A percentile compares a stretch with the other conserved stretches of the same genome.
Evolutionary conservation across 2,888 invertebrate genomes (phyloP).

Genomic region (Pegoplata infirma): DNA sequence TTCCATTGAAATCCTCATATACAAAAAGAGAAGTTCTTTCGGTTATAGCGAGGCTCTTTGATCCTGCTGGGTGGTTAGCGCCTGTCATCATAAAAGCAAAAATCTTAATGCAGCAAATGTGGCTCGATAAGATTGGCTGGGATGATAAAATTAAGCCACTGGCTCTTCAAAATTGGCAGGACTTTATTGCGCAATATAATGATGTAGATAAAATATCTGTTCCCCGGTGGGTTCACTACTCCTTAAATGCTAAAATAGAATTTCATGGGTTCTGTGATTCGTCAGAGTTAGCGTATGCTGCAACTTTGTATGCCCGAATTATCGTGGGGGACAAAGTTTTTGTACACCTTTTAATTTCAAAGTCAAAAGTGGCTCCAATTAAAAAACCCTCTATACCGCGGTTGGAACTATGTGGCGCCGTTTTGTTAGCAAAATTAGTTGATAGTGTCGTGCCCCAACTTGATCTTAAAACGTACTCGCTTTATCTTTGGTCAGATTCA

Average conservation of each 20-base stretch:
- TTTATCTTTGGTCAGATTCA: background rate
- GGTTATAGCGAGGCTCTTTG: no score
- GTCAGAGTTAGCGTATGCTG: slow-evolving; percentile 27
- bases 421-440: background rate
- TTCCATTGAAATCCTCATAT: no score
- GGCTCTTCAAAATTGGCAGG: no score
- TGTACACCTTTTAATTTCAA: no score
- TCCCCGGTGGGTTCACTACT: background rate
- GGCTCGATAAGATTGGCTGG: background rate
- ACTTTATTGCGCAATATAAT: background rate
- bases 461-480: background rate
- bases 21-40: no score
- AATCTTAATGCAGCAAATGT: no score
- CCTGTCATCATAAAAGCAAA: no score
- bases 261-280: slow-evolving; percentile 37
- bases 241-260: background rate
- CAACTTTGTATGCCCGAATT: background rate
- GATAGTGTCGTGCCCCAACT: background rate
- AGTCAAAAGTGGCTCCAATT: background rate
- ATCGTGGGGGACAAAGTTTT: background rate
- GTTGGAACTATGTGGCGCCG: background rate
- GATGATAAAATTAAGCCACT: no score
- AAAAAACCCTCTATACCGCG: background rate
- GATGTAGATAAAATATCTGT: background rate
- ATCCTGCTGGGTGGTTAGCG: no score